Evolutionary conservation across 2,888 invertebrate species (phyloP), one percentile per base, ranked within the genome.

Genomic region (Dichetophora obliterata): DNA sequence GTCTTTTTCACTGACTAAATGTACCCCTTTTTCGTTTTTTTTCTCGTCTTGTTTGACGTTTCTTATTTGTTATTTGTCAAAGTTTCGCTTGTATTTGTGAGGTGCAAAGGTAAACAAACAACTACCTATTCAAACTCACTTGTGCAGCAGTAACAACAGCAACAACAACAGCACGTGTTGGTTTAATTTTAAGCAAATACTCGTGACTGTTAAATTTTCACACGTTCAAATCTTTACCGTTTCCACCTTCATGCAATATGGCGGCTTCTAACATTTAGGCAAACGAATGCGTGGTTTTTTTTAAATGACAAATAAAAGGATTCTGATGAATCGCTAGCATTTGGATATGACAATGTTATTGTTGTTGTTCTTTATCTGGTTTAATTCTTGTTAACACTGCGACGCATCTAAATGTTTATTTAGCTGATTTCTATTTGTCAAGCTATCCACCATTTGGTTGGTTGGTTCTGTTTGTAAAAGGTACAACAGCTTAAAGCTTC

Each of bases 271-370:
- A 37, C 19, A 16, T 50, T 50, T 8, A 16, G 24, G 48, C 9
- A 6, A 34, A 66, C 22, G 48, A n/a, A 34, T 8, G 5, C 43
- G 11, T 43, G 19, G 19, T 70, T 52, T 52, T 70, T 69, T 68
- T 68, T 16, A 34, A 54, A 31, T 54, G 24, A 14, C n/a, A 34
- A 71, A 54, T 16, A 16, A 71, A 59, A 72, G 72, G 72, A 72
- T 72, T 72, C 61, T 24, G 61, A 19, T 72, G 59, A 27, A 43
- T 43, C 8, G 43, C 48, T 48, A 59, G 61, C 48, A 61, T 61
- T 61, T 68, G 82, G 78, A 80, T 81, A 79, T 71, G 71, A 75
- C 69, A 77, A 68, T 72, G 34, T 43, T 48, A n/a, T 72, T 71
- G 59, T 57, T 59, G 71, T 59, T 59, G 57, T 59, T 72, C 48